Evolutionary conservation across 2,888 invertebrate species (phyloP).

Genomic region (Oligia strigilis): DNA sequence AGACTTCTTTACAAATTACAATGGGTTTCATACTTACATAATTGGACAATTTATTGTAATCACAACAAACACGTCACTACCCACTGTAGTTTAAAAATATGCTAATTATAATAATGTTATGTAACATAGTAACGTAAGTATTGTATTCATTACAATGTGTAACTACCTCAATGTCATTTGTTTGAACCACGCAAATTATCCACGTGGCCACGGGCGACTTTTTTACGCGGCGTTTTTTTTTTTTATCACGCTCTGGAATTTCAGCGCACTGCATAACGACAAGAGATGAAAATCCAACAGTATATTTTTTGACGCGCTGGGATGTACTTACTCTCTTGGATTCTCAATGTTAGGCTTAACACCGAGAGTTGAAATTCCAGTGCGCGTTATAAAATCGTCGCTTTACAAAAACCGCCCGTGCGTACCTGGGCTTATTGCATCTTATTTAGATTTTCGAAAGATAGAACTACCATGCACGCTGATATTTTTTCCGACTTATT

Average conservation of each 20-base stretch:
- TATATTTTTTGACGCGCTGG: neutral
- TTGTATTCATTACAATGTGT: slow-evolving; percentile 30
- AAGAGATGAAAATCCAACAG: neutral
- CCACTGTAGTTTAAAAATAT: slow-evolving; percentile 13
- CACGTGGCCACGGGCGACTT: no score
- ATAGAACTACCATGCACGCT: neutral
- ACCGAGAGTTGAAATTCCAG: no score
- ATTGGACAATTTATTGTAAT: slow-evolving; percentile 30
- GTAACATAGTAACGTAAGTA: slow-evolving; percentile 11
- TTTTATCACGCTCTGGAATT: no score
- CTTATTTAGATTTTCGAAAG: neutral
- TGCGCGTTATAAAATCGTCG: neutral
- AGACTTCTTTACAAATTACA: slow-evolving; percentile 17
- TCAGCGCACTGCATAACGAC: no score
- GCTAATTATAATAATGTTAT: slow-evolving; percentile 18
- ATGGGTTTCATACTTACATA: slow-evolving; percentile 6
- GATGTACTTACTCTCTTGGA: no score
- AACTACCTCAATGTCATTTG: slow-evolving; percentile 16
- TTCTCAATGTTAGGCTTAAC: no score
- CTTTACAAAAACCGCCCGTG: neutral
- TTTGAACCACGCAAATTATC: neutral
- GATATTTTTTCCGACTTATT: neutral
- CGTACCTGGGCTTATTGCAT: neutral
- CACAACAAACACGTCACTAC: slow-evolving; percentile 4
- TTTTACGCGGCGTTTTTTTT: no score